Conservation (phyloP, 2,797 vertebrate genomes). For the Kryptolebias ocellatus region DNA sequence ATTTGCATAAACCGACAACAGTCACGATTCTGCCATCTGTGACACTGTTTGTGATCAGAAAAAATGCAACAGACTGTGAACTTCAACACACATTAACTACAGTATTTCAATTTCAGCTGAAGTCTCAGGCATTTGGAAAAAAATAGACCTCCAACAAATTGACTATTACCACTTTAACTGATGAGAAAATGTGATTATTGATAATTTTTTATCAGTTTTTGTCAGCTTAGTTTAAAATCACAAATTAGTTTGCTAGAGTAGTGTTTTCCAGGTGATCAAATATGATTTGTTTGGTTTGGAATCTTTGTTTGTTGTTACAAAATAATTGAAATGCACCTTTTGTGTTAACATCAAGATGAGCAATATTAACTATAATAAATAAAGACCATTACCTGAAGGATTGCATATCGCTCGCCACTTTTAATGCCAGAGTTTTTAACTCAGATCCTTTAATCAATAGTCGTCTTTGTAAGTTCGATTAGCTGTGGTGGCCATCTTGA, state of each 20-base stretch:
- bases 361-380: no score
- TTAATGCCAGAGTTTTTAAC: no score
- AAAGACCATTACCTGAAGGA: no score
- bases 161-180: neutral
- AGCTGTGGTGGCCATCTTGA: no score
- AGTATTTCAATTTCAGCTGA: slow-evolving; percentile 14
- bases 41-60: slow-evolving; percentile 22
- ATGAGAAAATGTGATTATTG: neutral
- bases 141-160: neutral
- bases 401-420: no score
- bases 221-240: neutral
- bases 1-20: slow-evolving; percentile 42
- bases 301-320: no score
- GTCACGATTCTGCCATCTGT: slow-evolving; percentile 49
- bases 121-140: neutral
- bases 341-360: no score
- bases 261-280: no score
- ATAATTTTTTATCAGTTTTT: neutral
- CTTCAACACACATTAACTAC: slow-evolving; percentile 9
- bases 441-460: no score
- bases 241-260: neutral
- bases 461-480: no score
- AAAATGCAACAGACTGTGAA: slow-evolving; percentile 40
- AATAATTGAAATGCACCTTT: no score
- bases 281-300: no score